phyloP scores from a whole-genome alignment of 2,888 invertebrate genomes.

The Troides helena region DNA sequence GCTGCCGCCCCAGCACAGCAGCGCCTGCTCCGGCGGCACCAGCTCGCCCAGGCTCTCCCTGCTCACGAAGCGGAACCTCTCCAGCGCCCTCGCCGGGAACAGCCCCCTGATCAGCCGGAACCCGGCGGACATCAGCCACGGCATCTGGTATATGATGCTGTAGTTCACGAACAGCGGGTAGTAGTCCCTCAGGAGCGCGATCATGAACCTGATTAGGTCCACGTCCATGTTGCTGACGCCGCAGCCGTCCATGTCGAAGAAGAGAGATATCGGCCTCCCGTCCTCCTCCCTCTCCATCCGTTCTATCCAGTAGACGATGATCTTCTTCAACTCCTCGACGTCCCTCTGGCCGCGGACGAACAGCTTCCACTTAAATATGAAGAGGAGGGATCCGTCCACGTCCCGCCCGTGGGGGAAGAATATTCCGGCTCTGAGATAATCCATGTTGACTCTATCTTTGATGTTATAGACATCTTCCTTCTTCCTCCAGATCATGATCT shows the following conservation, averaged over 20 bases:
- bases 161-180: slow-evolving; percentile 91
- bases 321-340: slow-evolving; percentile 84
- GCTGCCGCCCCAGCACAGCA: slow-evolving; percentile 88
- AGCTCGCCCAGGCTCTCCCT: slow-evolving; percentile 85
- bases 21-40: slow-evolving; percentile 84
- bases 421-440: slow-evolving; percentile 88
- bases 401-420: slow-evolving; percentile 84
- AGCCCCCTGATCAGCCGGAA: slow-evolving; percentile 91
- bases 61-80: slow-evolving; percentile 89
- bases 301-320: slow-evolving; percentile 90
- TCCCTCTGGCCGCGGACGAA: slow-evolving; percentile 86
- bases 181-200: slow-evolving; percentile 89
- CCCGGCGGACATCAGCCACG: slow-evolving; percentile 92
- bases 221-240: slow-evolving; percentile 91
- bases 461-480: slow-evolving; percentile 88
- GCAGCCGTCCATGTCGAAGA: slow-evolving; percentile 92
- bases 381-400: slow-evolving; percentile 80
- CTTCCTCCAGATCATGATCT: slow-evolving; percentile 90
- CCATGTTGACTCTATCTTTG: slow-evolving; percentile 83
- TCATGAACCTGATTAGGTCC: slow-evolving; percentile 90
- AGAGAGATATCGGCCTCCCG: slow-evolving; percentile 86
- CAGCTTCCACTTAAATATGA: slow-evolving; percentile 87
- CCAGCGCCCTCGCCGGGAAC: slow-evolving; percentile 90
- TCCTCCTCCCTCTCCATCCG: slow-evolving; percentile 85
- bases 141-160: slow-evolving; percentile 92